Conservation (phyloP, 2,888 invertebrate genomes). For the Ptilodon capucinus region DNA sequence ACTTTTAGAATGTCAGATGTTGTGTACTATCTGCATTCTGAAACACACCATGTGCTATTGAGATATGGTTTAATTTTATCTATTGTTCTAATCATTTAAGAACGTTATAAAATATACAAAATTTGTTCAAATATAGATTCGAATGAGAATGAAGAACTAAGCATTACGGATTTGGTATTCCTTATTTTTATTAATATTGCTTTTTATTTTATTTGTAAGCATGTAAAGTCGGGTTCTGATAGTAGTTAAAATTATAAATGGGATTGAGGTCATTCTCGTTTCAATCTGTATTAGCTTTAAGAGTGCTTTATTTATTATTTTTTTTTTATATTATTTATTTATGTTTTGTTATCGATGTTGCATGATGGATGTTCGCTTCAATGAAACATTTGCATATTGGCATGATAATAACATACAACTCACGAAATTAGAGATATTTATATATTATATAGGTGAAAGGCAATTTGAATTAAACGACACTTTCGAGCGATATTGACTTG, state of each 20-base stretch:
- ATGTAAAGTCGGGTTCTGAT: constrained; percentile 41
- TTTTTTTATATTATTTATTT: constrained; percentile 48
- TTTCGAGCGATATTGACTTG: too few relatives aligned
- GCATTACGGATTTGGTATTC: constrained; percentile 8
- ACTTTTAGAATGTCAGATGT: too few relatives aligned
- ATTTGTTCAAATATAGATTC: constrained; percentile 66
- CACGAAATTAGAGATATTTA: constrained; percentile 19
- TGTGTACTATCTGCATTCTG: too few relatives aligned
- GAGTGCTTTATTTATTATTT: constrained; percentile 45
- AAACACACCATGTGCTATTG: too few relatives aligned
- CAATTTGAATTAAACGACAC: too few relatives aligned
- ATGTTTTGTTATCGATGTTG: constrained; percentile 65
- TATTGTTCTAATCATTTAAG: too few relatives aligned
- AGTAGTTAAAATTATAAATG: constrained; percentile 47
- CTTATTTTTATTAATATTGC: constrained; percentile 27
- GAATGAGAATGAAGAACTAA: constrained; percentile 71
- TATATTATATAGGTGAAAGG: too few relatives aligned
- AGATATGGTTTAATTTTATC: too few relatives aligned
- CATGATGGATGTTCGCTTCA: constrained; percentile 75
- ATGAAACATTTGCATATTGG: constrained; percentile 65
- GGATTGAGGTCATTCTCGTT: constrained; percentile 76
- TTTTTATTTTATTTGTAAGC: constrained; percentile 35
- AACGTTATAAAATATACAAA: too few relatives aligned
- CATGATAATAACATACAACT: constrained; percentile 54
- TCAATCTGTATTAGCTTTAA: constrained; percentile 59